These are phyloP conservation scores for Alaudala cheleensis DNA, from an alignment of 2,113 vertebrate genomes.

Conservation along the genomic window DNA sequence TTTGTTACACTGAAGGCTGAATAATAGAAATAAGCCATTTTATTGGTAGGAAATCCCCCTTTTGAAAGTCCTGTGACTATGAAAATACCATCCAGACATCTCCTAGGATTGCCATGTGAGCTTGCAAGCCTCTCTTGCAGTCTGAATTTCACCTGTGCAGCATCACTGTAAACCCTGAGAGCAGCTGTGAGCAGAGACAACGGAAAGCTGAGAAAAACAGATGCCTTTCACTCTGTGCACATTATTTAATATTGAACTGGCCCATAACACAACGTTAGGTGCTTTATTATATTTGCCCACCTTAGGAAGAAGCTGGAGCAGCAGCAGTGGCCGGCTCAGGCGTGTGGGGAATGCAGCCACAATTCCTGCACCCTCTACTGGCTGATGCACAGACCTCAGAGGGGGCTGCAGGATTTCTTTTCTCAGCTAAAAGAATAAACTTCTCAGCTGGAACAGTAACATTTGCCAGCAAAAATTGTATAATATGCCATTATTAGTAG, in stretches of 20 bases:
- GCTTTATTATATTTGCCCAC: neutral
- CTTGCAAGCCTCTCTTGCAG: neutral
- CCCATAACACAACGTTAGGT: rapidly evolving
- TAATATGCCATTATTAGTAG: neutral
- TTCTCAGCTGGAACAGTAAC: neutral
- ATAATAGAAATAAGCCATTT: neutral
- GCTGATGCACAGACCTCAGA: neutral
- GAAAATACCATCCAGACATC: neutral
- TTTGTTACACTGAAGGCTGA: neutral
- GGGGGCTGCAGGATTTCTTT: neutral
- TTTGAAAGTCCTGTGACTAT: neutral
- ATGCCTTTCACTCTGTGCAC: neutral
- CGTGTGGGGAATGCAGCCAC: neutral
- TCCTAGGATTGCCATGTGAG: rapidly evolving
- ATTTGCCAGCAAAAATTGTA: neutral
- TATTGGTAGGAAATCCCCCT: neutral
- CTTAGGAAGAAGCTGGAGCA: neutral
- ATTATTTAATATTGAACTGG: neutral
- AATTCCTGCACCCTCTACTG: conserved; percentile 64
- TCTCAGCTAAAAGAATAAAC: neutral
- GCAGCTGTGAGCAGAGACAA: neutral
- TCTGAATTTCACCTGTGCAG: neutral
- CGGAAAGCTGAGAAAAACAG: neutral
- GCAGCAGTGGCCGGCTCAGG: neutral
- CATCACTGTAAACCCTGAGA: neutral